These are phyloP conservation scores for Bos taurus DNA, from an alignment of 2,113 vertebrate genomes.

Conservation along the genomic window DNA sequence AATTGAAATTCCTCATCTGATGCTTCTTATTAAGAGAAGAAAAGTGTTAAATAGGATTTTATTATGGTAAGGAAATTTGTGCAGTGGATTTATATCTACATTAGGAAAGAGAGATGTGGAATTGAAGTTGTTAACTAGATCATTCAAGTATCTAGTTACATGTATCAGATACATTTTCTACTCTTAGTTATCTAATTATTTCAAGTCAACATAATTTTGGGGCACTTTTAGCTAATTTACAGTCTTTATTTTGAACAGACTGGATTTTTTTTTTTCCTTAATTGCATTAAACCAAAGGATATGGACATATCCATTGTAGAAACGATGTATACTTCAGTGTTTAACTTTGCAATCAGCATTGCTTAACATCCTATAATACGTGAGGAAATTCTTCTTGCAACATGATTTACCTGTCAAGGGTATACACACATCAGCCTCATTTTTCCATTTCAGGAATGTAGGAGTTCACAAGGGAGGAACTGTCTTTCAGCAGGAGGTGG, in stretches of 20 bases:
- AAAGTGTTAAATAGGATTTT: slow-evolving; percentile 24
- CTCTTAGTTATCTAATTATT: neutral
- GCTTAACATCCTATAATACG: neutral
- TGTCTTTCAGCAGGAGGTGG: neutral
- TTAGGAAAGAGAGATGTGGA: neutral
- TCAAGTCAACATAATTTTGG: neutral
- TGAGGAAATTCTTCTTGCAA: neutral
- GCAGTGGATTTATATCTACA: neutral
- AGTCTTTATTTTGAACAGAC: neutral
- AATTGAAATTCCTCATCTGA: slow-evolving; percentile 16
- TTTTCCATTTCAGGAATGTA: neutral
- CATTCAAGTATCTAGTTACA: neutral
- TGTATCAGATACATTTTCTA: neutral
- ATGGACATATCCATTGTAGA: neutral
- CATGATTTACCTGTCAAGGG: neutral
- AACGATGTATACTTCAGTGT: neutral
- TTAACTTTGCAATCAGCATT: neutral
- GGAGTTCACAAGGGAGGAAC: neutral
- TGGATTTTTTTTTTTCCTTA: neutral
- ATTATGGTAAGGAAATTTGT: neutral
- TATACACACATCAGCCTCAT: neutral
- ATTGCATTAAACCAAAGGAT: neutral
- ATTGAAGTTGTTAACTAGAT: neutral
- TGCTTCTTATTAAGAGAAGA: slow-evolving; percentile 27
- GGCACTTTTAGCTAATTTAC: neutral